Base-by-base conservation (phyloP, 2,888 invertebrate species). In the Andrena dorsata region DNA sequence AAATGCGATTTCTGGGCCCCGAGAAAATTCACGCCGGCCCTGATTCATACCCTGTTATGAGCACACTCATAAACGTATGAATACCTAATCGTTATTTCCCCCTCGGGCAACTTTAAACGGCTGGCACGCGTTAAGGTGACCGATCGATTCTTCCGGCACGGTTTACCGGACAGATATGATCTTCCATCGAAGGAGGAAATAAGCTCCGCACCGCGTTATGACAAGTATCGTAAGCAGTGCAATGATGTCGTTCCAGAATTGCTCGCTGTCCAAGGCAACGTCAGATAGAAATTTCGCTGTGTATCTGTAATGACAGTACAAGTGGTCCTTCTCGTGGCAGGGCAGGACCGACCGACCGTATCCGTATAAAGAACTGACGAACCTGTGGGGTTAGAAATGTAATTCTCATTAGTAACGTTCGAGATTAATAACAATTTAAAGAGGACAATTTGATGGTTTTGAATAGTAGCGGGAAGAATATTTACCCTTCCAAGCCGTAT, bases 401-500 rank as follows among this genome's bases (percentile, higher is more conserved):
- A 5, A 41, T 16, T 41, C 4, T 41, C 13, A 16, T 41, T 13
- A 41, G 16, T 41, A 41, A 41, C 41, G 41, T 5, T 41, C 41
- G 41, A 16, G 41, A 16, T 1, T 4, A 41, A 41, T 41, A 16
- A 16, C 4, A 41, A 41, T 41, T 41, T 13, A 16, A 41, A 41
- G 16, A 41, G 16, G 41, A n/a, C n/a, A n/a, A n/a, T n/a, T 4
- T 1, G 20, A 51, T 20, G 51, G 7, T 0, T 51, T 20, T 20
- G 51, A 20, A 20, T 2, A 41, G 53, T 23, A 23, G 64, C 4
- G 1, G 4, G 5, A 56, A 20, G 41, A 65, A 53, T 51, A 41
- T 87, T 87, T 93, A 95, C 66, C 98, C 98, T 93, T 99, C 98
- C 66, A 99, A 95, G 0, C 98, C 98, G 92, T 98, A 99, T 70